Evolutionary conservation across 2,888 invertebrate species (phyloP), one percentile per base, ranked within the genome.

Genomic region (Lasioglossum malachurum): DNA sequence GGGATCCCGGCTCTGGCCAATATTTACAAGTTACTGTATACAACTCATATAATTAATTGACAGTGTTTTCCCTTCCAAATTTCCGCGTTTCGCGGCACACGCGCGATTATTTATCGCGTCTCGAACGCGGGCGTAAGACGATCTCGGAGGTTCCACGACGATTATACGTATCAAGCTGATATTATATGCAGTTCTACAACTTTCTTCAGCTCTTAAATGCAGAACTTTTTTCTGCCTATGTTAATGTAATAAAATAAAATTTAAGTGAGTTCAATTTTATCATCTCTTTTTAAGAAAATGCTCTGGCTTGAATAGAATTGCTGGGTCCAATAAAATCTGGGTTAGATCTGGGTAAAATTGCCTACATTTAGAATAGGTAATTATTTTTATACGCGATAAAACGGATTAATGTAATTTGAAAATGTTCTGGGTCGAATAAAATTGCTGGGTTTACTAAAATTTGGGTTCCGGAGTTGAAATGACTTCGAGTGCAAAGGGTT

Each of bases 31-130:
- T 77, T 44, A 27, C 72, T 57, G 75, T 87, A 75, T 87, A 87
- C 87, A 87, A 87, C 83, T 87, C 87, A 57, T 75, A 80, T 87
- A 87, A 87, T 87, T 87, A 87, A 86, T 87, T 75, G 87, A 87
- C 83, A 84, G 83, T 82, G 83, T 82, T 81, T 77, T 57, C 31
- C 74, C 74, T 14, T 41, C 60, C 75, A 49, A 87, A 78, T 86
- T 87, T 86, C 87, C 86, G 87, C 87, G 78, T 84, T 67, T 76
- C 64, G 31, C 46, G 35, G 75, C 67, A 44, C 35, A 23, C 60
- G 19, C 27, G 16, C 44, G 60, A 82, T 84, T 82, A 84, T 84
- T 64, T 44, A 27, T 27, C 27, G 60, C 60, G n/a, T 31, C 38
- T 38, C 38, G 69, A 69, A 69, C 69, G 69, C 69, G 23, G 12